phyloP scores from a whole-genome alignment of 2,888 invertebrate genomes.

The Drosophila koepferae region DNA sequence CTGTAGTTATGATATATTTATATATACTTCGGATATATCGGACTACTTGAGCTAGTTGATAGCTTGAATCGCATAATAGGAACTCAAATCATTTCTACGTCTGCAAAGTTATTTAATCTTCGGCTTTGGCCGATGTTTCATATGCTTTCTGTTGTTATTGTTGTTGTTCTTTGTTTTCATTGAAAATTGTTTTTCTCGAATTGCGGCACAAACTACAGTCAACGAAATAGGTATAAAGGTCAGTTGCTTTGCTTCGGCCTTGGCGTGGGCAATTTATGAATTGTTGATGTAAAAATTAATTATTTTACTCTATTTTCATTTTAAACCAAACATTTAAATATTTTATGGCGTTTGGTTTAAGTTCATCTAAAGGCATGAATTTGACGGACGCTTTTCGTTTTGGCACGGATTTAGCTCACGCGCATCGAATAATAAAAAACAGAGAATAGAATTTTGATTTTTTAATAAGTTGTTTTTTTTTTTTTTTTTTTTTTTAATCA shows the following conservation, averaged over 20 bases:
- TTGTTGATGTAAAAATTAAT: constrained; percentile 32
- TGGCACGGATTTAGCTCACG: constrained; percentile 81
- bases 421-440: constrained; percentile 50
- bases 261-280: constrained; percentile 22
- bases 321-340: constrained; percentile 47
- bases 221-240: constrained; percentile 84
- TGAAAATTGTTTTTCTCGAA: constrained; percentile 30
- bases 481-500: constrained; percentile 11
- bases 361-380: constrained; percentile 84
- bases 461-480: constrained; percentile 6
- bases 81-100: background rate
- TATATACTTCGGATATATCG: background rate
- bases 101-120: constrained; percentile 20
- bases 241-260: constrained; percentile 55
- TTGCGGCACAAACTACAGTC: constrained; percentile 84
- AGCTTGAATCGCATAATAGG: too few species aligned
- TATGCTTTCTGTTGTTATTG: background rate
- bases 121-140: constrained; percentile 18
- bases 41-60: too few species aligned
- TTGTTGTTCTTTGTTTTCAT: constrained; percentile 21
- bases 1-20: background rate
- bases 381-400: constrained; percentile 85
- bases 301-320: constrained; percentile 32
- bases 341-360: constrained; percentile 74
- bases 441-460: constrained; percentile 40